phyloP scores from a whole-genome alignment of 2,888 invertebrate species.

The Pristionchus arcanus region DNA sequence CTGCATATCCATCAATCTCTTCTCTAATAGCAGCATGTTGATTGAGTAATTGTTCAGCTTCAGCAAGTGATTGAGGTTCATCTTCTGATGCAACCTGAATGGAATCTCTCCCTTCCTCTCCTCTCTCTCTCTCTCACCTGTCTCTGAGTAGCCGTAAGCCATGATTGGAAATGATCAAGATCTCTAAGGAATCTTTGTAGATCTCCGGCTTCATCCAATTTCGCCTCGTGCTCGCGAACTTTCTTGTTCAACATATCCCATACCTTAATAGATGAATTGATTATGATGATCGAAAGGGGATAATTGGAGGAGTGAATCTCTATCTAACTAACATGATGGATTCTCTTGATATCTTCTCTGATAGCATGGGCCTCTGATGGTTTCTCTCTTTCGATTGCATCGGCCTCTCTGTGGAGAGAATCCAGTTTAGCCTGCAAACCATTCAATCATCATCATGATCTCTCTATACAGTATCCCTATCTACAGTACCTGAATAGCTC shows the following conservation, averaged over 20 bases:
- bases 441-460: not conserved
- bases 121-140: slow-evolving; percentile 82
- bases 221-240: slow-evolving; percentile 97
- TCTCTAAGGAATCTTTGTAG: slow-evolving; percentile 97
- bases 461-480: not conserved
- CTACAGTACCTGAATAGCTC: slow-evolving; percentile 89
- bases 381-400: slow-evolving; percentile 92
- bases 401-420: slow-evolving; percentile 91
- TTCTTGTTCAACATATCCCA: slow-evolving; percentile 98
- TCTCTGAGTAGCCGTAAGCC: slow-evolving; percentile 99
- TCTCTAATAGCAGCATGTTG: slow-evolving; percentile 99
- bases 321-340: slow-evolving; percentile 84
- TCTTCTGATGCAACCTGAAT: slow-evolving; percentile 92
- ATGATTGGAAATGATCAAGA: slow-evolving; percentile 96
- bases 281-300: no score
- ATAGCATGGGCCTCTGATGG: slow-evolving; percentile 92
- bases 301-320: not conserved
- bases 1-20: slow-evolving; percentile 98
- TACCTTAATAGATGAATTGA: slow-evolving; percentile 58
- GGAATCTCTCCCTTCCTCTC: not conserved
- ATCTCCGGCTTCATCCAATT: slow-evolving; percentile 98
- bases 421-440: slow-evolving; percentile 86
- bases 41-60: slow-evolving; percentile 95
- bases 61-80: slow-evolving; percentile 92
- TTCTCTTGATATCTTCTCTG: slow-evolving; percentile 91